Percentiles rank a stretch among this genome's conserved stretches.
Evolutionary conservation across 1,140 invertebrate species (phyloP).

Genomic region (Portunus trituberculatus): DNA sequence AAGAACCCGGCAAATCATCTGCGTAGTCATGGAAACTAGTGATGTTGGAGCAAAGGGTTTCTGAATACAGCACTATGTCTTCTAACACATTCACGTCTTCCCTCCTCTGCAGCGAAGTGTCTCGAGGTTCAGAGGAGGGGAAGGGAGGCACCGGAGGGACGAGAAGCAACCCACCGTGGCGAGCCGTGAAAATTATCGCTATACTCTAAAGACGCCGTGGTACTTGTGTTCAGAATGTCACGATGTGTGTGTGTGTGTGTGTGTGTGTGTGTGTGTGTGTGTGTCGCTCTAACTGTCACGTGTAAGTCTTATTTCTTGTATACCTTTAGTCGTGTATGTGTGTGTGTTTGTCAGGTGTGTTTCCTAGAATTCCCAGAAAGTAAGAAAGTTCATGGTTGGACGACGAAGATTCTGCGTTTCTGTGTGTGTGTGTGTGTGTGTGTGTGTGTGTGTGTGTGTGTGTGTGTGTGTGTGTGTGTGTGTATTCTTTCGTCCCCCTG

Average conservation of each 20-base stretch:
- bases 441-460: constrained; percentile 36
- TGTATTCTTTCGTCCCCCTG: constrained; percentile 2
- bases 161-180: background rate
- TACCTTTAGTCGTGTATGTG: background rate
- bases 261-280: constrained; percentile 27
- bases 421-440: background rate
- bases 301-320: background rate
- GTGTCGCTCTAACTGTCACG: background rate
- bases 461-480: background rate
- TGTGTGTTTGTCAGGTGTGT: background rate
- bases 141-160: too few species aligned
- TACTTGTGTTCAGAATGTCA: background rate
- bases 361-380: background rate
- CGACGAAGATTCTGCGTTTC: background rate
- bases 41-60: too few species aligned
- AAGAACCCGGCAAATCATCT: too few species aligned
- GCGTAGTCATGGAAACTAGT: too few species aligned
- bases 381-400: background rate
- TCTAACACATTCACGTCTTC: too few species aligned
- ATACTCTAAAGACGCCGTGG: background rate
- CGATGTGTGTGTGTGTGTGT: constrained; percentile 20
- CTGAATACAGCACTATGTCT: too few species aligned
- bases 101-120: too few species aligned
- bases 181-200: background rate
- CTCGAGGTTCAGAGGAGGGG: too few species aligned